Evolutionary conservation across 2,797 vertebrate species (phyloP), one percentile per base, ranked within the genome.

Genomic region (Acomys russatus): DNA sequence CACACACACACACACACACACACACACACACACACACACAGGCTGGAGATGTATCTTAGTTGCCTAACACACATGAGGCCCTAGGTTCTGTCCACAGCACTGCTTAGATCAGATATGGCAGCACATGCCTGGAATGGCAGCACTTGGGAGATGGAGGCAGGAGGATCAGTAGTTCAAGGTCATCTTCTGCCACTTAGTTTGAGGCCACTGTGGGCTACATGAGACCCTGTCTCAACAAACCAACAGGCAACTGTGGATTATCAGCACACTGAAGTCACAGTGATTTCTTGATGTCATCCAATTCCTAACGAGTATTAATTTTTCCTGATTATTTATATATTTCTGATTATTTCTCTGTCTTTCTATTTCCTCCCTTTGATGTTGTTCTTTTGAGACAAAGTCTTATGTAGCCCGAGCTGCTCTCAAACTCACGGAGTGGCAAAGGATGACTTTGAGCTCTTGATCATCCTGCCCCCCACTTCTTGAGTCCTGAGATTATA

Each of bases 271-370:
- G 49, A n/a, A 9, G 30, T 33, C 49, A 59, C 14, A 92, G 49
- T 70, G 91, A 74, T 89, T 83, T 20, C 61, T 92, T 94, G 95
- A 74, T 59, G 77, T 38, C 14, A 94, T 49, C 12, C 90, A 94
- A 86, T 28, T 51, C 35, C 28, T 22, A 92, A 35, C 59, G 54
- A 96, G 25, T 87, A 68, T 88, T 96, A 84, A 86, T n/a, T 83
- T 51, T 33, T 97, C 28, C 14, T 44, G 44, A 44, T 44, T 44
- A 44, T 44, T 44, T 44, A 44, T 44, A 44, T 44, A 44, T 44
- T 44, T 44, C 30, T 54, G 3, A 44, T 80, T 94, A 59, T 80
- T n/a, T 44, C 3, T 8, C 44, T 56, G 61, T 71, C n/a, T 78
- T 86, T 88, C 70, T n/a, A 15, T 22, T 28, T 33, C 22, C 8